Percentiles rank a stretch among this genome's conserved stretches.
These are phyloP conservation scores for Beris chalybata DNA, from an alignment of 2,888 invertebrate genomes.

Conservation along the genomic window DNA sequence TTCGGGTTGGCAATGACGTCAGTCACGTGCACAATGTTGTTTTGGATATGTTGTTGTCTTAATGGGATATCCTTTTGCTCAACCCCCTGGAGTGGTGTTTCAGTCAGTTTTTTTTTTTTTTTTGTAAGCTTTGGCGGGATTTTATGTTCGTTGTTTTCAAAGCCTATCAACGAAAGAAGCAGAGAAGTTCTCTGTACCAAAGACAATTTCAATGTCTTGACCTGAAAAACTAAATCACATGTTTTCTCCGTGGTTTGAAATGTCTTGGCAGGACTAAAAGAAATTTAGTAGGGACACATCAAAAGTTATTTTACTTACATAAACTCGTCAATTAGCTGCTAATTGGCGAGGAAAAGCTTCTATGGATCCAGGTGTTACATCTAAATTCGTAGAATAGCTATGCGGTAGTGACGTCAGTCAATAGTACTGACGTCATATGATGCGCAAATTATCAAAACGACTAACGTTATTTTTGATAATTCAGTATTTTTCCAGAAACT, in stretches of 20 bases:
- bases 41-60: slow-evolving; percentile 9
- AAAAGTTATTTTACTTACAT: too few species aligned
- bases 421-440: slow-evolving; percentile 30
- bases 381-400: too few species aligned
- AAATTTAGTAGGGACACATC: too few species aligned
- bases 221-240: too few species aligned
- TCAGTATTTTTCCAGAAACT: slow-evolving; percentile 12
- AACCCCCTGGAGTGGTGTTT: slow-evolving; percentile 1
- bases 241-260: not conserved
- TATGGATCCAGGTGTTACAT: too few species aligned
- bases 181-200: too few species aligned
- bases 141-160: not conserved
- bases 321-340: too few species aligned
- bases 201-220: too few species aligned
- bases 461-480: slow-evolving; percentile 16
- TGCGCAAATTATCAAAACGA: slow-evolving; percentile 26
- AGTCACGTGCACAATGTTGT: slow-evolving; percentile 38
- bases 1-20: slow-evolving; percentile 39
- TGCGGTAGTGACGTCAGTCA: slow-evolving; percentile 14
- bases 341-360: too few species aligned
- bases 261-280: not conserved
- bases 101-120: slow-evolving; percentile 2
- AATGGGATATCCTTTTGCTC: slow-evolving; percentile 6
- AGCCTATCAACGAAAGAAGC: not conserved
- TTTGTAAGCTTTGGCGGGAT: slow-evolving; percentile 5